Conservation (phyloP, 2,113 vertebrate genomes). For the Halichoeres trimaculatus region DNA sequence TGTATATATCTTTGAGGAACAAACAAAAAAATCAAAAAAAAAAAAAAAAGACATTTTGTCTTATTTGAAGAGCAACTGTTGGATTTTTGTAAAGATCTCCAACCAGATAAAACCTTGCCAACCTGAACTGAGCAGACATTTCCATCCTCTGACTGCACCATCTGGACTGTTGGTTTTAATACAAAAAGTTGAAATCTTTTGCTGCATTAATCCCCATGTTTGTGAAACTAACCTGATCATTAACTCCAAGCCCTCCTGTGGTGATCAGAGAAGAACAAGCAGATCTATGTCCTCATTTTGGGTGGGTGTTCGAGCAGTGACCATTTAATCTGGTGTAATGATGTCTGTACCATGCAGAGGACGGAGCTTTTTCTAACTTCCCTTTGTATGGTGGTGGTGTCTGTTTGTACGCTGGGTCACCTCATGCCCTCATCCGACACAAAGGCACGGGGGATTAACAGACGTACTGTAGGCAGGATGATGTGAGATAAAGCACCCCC, state of each 20-base stretch:
- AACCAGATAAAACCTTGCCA: slow-evolving; percentile 47
- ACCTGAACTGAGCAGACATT: slow-evolving; percentile 4
- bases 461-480: slow-evolving; percentile 40
- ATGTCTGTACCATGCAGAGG: background rate
- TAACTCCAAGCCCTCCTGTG: background rate
- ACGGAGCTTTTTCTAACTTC: background rate
- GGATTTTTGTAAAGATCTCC: slow-evolving; percentile 42
- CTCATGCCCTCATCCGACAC: slow-evolving; percentile 46
- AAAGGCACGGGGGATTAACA: slow-evolving; percentile 20
- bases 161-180: slow-evolving; percentile 20
- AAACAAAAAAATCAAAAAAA: slow-evolving; percentile 43
- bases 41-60: slow-evolving; percentile 42
- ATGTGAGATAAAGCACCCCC: slow-evolving; percentile 69
- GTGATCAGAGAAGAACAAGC: slow-evolving; percentile 12
- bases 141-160: slow-evolving; percentile 1
- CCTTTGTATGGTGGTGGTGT: slow-evolving; percentile 1
- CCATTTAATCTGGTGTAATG: slow-evolving; percentile 34
- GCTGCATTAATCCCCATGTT: slow-evolving; percentile 19
- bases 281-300: no score
- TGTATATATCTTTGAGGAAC: slow-evolving; percentile 56
- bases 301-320: slow-evolving; percentile 36
- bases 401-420: slow-evolving; percentile 4
- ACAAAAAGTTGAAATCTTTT: slow-evolving; percentile 13
- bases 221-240: slow-evolving; percentile 22
- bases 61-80: slow-evolving; percentile 40